A percentile compares a stretch with the other conserved stretches of the same genome.
These are phyloP conservation scores for Umimayanthus chanpuru DNA, from an alignment of 92 coral and sea anemone species.

Conservation along the genomic window DNA sequence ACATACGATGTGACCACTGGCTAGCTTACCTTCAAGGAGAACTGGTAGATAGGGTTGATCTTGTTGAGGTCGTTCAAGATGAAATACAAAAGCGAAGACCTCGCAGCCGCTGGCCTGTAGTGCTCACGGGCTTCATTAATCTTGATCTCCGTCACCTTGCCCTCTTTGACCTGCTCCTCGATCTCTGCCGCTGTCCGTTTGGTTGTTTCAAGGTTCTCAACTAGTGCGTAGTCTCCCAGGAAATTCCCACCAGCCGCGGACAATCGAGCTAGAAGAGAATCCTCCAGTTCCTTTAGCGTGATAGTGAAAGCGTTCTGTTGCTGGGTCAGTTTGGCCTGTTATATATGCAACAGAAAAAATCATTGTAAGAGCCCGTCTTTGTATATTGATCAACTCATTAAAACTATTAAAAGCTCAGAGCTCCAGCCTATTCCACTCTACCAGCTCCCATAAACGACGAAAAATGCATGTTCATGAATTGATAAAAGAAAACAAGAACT, in stretches of 20 bases:
- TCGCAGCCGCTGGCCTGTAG: conserved; percentile 97
- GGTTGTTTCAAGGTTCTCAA: conserved; percentile 96
- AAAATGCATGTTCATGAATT: background rate
- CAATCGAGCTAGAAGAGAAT: conserved; percentile 89
- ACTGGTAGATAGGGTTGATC: conserved; percentile 99
- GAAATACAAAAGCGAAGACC: conserved; percentile 91
- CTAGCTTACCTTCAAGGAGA: conserved; percentile 88
- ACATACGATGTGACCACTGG: background rate
- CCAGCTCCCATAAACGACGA: background rate
- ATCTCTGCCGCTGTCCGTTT: conserved; percentile 99
- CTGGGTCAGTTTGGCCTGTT: conserved; percentile 90
- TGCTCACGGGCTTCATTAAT: conserved; percentile 99
- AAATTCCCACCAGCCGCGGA: conserved; percentile 99
- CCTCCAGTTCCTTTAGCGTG: conserved; percentile 93
- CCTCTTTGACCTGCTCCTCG: conserved; percentile 95
- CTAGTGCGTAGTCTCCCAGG: conserved; percentile 97
- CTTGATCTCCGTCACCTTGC: conserved; percentile 88
- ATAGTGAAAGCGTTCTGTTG: conserved; percentile 97
- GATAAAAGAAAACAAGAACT: background rate
- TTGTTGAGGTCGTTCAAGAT: conserved; percentile 96
- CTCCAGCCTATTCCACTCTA: no score
- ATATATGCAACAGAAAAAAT: background rate
- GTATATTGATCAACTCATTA: no score
- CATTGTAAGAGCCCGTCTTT: background rate
- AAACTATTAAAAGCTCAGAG: no score